Conservation (phyloP, 2,888 invertebrate genomes). For the Drosophila rubida region DNA sequence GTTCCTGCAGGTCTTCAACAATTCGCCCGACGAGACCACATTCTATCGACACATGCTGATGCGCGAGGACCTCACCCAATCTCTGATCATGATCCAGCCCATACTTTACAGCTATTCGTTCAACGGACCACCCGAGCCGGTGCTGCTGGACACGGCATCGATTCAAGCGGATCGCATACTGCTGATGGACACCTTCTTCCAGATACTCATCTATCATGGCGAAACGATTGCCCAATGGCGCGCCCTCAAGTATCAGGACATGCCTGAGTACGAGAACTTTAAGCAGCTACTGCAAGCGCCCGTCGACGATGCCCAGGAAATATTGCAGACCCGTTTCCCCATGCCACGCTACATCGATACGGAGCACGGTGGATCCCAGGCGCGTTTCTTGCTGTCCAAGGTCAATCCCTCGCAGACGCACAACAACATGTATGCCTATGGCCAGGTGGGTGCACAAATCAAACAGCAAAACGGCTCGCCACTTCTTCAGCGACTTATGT, state of each 20-base stretch:
- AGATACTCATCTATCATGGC: slow-evolving; percentile 99
- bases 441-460: slow-evolving; percentile 86
- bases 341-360: slow-evolving; percentile 99
- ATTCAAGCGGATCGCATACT: slow-evolving; percentile 98
- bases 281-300: slow-evolving; percentile 96
- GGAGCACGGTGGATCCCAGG: slow-evolving; percentile 99
- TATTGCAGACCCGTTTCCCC: slow-evolving; percentile 97
- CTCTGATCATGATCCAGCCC: slow-evolving; percentile 99
- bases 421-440: slow-evolving; percentile 99
- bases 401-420: slow-evolving; percentile 99
- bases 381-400: slow-evolving; percentile 98
- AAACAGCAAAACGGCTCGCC: background rate
- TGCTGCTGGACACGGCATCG: slow-evolving; percentile 97
- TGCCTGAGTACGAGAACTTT: slow-evolving; percentile 99
- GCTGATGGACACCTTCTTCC: slow-evolving; percentile 99
- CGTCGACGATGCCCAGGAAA: slow-evolving; percentile 98
- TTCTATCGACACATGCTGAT: slow-evolving; percentile 99
- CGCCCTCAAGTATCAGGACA: slow-evolving; percentile 96
- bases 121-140: slow-evolving; percentile 98
- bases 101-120: slow-evolving; percentile 99
- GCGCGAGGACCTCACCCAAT: slow-evolving; percentile 98
- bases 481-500: slow-evolving; percentile 29
- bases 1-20: slow-evolving; percentile 99
- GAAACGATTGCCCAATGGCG: slow-evolving; percentile 99
- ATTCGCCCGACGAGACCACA: slow-evolving; percentile 99